phyloP scores from a whole-genome alignment of 2,113 vertebrate genomes.

The Oreotrochilus melanogaster region DNA sequence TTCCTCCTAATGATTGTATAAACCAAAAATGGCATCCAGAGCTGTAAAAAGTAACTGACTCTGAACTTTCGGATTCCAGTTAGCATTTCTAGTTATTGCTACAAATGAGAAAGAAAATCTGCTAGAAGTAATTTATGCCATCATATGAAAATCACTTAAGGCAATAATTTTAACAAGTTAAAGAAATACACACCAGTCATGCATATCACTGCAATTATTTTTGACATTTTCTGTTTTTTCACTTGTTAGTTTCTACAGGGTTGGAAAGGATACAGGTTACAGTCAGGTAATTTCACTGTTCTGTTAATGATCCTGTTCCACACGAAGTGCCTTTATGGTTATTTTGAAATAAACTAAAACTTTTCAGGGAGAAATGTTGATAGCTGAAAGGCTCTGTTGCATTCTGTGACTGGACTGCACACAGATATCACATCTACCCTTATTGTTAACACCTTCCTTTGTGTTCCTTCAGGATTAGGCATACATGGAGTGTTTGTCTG shows the following conservation, averaged over 20 bases:
- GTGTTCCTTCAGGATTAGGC: background rate
- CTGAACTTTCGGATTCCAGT: constrained; percentile 13
- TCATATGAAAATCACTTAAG: background rate
- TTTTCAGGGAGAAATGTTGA: background rate
- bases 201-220: constrained; percentile 2
- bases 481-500: background rate
- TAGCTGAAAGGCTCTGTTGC: background rate
- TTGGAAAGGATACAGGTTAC: background rate
- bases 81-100: constrained; percentile 29
- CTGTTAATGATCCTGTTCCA: background rate
- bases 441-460: background rate
- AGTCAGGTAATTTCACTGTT: background rate
- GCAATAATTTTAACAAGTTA: constrained; percentile 23
- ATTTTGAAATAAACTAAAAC: background rate
- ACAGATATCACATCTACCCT: background rate
- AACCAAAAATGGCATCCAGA: background rate
- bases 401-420: background rate
- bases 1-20: background rate
- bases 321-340: background rate
- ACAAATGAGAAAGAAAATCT: constrained; percentile 30
- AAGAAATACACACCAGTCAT: background rate
- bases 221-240: background rate
- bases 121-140: background rate
- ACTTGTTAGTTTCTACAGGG: constrained; percentile 8
- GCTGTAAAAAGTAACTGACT: background rate